Evolutionary conservation across 1,140 invertebrate genomes (phyloP).

Genomic region (Agraylea sexmaculata): DNA sequence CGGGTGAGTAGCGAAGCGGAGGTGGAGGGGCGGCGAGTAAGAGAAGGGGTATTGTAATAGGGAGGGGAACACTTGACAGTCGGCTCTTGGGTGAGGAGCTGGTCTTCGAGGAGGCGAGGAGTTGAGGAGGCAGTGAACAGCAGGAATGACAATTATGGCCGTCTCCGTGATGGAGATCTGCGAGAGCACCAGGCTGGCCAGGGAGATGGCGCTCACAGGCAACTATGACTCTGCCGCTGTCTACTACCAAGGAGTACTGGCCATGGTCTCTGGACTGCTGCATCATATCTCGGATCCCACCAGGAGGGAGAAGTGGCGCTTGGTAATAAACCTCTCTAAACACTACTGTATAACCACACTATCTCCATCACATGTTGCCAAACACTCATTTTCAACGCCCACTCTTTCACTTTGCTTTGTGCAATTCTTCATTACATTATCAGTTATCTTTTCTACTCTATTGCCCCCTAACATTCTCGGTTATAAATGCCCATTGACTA

Average conservation of each 20-base stretch:
- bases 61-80: too few relatives aligned
- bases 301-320: slow-evolving; percentile 79
- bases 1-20: too few relatives aligned
- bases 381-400: not conserved
- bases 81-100: too few relatives aligned
- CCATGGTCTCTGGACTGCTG: slow-evolving; percentile 78
- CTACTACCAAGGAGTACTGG: slow-evolving; percentile 89
- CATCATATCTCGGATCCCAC: slow-evolving; percentile 66
- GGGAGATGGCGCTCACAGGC: slow-evolving; percentile 88
- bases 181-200: slow-evolving; percentile 83
- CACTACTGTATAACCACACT: slow-evolving; percentile 16
- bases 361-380: slow-evolving; percentile 11
- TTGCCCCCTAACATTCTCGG: too few relatives aligned
- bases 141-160: slow-evolving; percentile 64
- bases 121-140: too few relatives aligned
- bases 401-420: not conserved
- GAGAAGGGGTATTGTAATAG: too few relatives aligned
- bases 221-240: slow-evolving; percentile 92
- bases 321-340: slow-evolving; percentile 43
- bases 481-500: too few relatives aligned
- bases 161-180: slow-evolving; percentile 78
- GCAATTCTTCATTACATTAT: not conserved
- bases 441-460: too few relatives aligned
- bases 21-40: too few relatives aligned
- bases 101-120: too few relatives aligned